A percentile compares a stretch with the other conserved stretches of the same genome.
phyloP scores from a whole-genome alignment of 2,113 vertebrate genomes.

The Pangasianodon hypophthalmus region DNA sequence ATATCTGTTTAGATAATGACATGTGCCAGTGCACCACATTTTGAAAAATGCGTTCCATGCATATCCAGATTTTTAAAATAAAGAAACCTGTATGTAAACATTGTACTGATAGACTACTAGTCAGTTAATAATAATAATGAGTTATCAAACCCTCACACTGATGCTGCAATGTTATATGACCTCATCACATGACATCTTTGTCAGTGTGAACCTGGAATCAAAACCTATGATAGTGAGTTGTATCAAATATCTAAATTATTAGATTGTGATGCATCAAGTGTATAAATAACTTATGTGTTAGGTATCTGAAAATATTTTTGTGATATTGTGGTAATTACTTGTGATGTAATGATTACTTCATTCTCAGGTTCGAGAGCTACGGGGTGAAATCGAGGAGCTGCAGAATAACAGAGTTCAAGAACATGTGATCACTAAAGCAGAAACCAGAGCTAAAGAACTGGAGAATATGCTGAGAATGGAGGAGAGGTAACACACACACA shows the following conservation, averaged over 20 bases:
- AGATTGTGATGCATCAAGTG: neutral
- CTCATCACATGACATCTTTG: neutral
- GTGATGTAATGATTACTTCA: too few species aligned
- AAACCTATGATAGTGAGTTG: neutral
- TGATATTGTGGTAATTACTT: neutral
- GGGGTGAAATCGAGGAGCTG: constrained; percentile 70
- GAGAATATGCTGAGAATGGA: constrained; percentile 69
- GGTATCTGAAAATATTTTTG: neutral
- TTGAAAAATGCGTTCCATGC: too few species aligned
- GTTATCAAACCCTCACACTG: neutral
- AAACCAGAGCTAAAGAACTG: constrained; percentile 72
- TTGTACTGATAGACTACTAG: neutral
- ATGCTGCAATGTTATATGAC: neutral
- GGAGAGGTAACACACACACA: constrained; percentile 67
- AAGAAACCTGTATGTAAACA: neutral
- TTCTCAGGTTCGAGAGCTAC: constrained; percentile 70
- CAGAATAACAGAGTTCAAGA: constrained; percentile 71
- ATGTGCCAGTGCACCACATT: neutral
- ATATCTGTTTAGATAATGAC: neutral
- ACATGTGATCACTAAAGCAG: constrained; percentile 69
- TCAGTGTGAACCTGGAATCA: neutral
- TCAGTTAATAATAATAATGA: neutral
- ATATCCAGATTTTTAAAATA: too few species aligned
- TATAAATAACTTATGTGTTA: neutral
- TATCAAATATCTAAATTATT: neutral